Evolutionary conservation across 2,113 vertebrate genomes (phyloP), one percentile per base, ranked within the genome.

Genomic region (Probosciger aterrimus): DNA sequence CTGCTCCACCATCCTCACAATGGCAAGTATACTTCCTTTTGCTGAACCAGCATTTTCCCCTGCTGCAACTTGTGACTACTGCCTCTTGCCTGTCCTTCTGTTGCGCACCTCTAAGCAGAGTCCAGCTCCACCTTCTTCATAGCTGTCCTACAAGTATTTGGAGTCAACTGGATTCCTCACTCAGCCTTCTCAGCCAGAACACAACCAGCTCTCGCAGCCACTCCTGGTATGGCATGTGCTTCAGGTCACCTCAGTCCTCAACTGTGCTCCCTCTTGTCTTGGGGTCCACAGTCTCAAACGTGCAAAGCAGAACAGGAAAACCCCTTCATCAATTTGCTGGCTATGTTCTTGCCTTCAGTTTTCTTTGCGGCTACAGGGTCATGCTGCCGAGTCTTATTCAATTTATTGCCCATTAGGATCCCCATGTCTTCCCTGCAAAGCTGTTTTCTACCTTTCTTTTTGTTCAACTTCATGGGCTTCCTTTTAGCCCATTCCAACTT

Each of bases 231-330:
- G 7, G 3, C 6, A 30, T 0, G 1, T 13, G 13, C 37, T 83
- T n/a, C 73, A 67, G 50, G 47, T 8, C 14, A 46, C 16, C 41
- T 35, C 3, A 1, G 14, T 31, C 60, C 46, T 76, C 0, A 0
- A 2, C 44, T 43, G 4, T 4, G 19, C 22, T 73, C 17, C 47
- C 39, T 77, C 9, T 41, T 43, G 43, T 41, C 33, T 19, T 43
- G 23, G 30, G 30, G 11, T 41, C 19, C 14, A 43, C 18, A 41
- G 57, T 11, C 18, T 76, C 57, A 55, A 39, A 47, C 90, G 19
- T 0, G 1, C 47, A 60, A 6, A 85, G 31, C 18, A 24, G 18
- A 64, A 44, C 24, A 53, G 23, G 20, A 70, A 57, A 57, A 35
- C 13, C 13, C 18, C 19, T 46, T 46, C 37, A 50, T 24, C 22